Conservation (phyloP, 2,113 vertebrate genomes). For the Calonectris borealis region DNA sequence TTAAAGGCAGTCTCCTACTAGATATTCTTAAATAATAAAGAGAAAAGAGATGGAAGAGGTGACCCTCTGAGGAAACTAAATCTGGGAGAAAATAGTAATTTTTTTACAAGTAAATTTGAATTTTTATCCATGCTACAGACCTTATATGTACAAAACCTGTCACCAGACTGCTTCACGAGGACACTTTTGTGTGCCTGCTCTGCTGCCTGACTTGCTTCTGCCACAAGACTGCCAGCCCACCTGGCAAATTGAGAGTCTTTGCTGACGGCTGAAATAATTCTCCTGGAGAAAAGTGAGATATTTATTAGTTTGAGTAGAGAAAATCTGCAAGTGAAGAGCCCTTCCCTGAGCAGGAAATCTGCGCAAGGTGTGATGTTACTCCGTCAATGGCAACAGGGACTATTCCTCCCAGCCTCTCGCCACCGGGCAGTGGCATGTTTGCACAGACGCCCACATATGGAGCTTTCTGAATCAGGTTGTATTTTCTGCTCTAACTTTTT, state of each 20-base stretch:
- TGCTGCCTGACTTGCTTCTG: not conserved
- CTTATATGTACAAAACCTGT: not conserved
- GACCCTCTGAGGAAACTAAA: not conserved
- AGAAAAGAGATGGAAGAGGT: not conserved
- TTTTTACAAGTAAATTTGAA: not conserved
- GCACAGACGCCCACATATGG: rapidly evolving
- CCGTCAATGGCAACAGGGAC: not conserved
- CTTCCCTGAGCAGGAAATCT: not conserved
- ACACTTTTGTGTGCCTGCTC: not conserved
- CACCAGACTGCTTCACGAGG: not conserved
- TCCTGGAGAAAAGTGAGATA: not conserved
- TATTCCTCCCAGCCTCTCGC: no score
- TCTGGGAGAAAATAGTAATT: not conserved
- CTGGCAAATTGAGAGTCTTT: not conserved
- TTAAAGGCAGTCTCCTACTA: not conserved
- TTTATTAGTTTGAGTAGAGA: not conserved
- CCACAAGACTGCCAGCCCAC: rapidly evolving
- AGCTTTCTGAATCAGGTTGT: not conserved
- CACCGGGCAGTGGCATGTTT: rapidly evolving
- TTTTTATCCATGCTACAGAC: not conserved
- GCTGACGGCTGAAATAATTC: not conserved
- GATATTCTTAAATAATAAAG: not conserved
- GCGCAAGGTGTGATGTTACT: rapidly evolving
- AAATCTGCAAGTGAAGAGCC: not conserved
- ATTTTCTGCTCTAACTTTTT: not conserved